Conservation (phyloP, 2,797 vertebrate species). For the Phrynocephalus forsythii region DNA sequence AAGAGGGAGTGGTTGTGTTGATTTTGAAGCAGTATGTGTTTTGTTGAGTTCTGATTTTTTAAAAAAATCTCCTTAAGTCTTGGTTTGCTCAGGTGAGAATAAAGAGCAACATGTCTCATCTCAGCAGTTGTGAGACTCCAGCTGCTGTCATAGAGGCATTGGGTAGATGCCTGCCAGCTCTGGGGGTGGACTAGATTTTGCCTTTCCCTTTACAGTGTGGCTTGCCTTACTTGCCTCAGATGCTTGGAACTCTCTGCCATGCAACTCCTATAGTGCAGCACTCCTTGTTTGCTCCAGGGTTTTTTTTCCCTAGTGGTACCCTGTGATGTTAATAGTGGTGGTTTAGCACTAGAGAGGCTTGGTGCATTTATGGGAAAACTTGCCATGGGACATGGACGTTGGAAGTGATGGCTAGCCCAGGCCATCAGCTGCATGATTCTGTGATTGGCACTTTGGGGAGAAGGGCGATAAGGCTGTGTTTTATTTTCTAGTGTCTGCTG, state of each 20-base stretch:
- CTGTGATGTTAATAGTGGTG: neutral
- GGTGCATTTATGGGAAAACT: neutral
- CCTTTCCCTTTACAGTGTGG: neutral
- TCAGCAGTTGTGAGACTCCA: no score
- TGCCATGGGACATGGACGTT: neutral
- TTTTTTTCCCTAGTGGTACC: neutral
- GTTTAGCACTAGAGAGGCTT: neutral
- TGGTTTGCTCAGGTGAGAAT: neutral
- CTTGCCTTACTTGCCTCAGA: neutral
- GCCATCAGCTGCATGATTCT: no score
- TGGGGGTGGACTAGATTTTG: neutral
- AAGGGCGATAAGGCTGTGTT: neutral
- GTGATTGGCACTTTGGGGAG: neutral
- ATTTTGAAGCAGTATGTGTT: neutral
- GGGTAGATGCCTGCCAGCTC: neutral
- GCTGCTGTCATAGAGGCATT: neutral
- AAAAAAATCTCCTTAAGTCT: neutral
- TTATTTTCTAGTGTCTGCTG: neutral
- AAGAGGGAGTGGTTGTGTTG: no score
- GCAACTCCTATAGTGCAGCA: no score
- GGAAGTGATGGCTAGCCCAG: no score
- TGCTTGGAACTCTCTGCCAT: no score
- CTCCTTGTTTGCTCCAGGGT: no score
- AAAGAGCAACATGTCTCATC: neutral
- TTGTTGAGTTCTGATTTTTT: neutral